A percentile compares a stretch with the other conserved stretches of the same genome.
Conservation (phyloP, 2,113 vertebrate genomes). For the Catharus minimus region DNA sequence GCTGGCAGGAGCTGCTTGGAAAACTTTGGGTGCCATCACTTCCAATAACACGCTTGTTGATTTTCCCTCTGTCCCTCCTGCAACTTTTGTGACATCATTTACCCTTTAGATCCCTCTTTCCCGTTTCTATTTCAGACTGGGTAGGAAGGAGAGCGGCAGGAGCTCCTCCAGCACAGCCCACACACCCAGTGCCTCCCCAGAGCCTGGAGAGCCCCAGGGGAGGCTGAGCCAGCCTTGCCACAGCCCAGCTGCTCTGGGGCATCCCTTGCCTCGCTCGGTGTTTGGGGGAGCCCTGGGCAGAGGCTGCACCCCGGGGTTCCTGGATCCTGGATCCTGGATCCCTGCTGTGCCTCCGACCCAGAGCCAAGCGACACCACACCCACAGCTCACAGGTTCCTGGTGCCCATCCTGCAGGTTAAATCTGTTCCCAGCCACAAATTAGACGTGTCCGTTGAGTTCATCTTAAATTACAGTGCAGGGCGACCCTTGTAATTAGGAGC, state of each 20-base stretch:
- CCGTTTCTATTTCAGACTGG: neutral
- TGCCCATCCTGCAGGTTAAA: slow-evolving; percentile 31
- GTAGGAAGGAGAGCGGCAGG: neutral
- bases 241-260: neutral
- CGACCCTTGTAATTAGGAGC: slow-evolving; percentile 20
- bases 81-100: neutral
- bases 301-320: neutral
- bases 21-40: neutral
- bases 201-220: neutral
- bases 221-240: neutral
- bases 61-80: neutral
- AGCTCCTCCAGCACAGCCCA: neutral
- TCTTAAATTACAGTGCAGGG: slow-evolving; percentile 44
- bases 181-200: accelerated
- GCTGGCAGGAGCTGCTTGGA: neutral
- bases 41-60: neutral
- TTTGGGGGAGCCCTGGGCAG: neutral
- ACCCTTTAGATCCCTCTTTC: neutral
- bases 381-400: neutral
- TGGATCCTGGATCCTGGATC: too few species aligned
- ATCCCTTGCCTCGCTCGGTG: accelerated
- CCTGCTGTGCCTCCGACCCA: neutral
- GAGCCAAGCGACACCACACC: accelerated
- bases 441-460: slow-evolving; percentile 10
- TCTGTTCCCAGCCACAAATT: slow-evolving; percentile 54